These are phyloP conservation scores for Calephelis nemesis DNA, from an alignment of 1,140 invertebrate species.

Conservation along the genomic window DNA sequence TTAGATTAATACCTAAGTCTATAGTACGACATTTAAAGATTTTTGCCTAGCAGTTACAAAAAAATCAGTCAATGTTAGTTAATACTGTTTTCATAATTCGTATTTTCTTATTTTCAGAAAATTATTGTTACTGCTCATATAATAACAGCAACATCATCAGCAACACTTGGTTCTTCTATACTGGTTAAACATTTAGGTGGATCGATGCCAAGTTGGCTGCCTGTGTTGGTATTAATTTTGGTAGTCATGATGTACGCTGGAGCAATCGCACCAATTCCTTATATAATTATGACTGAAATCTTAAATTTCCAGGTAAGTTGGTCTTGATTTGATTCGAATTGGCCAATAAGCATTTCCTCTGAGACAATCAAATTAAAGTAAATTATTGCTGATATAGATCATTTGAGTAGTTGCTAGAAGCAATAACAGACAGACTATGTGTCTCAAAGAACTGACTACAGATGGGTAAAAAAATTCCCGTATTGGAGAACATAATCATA, in stretches of 20 bases:
- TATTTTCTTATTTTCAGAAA: neutral
- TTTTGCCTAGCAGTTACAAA: neutral
- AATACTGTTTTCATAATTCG: neutral
- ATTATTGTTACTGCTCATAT: neutral
- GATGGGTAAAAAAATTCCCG: too few species aligned
- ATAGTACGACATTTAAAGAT: too few species aligned
- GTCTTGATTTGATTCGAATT: neutral
- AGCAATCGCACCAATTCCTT: conserved; percentile 38
- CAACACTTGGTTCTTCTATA: conserved; percentile 4
- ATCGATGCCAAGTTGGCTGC: conserved; percentile 38
- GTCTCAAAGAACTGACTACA: too few species aligned
- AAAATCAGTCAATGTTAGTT: neutral
- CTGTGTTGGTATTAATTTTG: conserved; percentile 34
- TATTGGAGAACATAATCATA: too few species aligned
- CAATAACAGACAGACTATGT: too few species aligned
- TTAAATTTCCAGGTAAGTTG: conserved; percentile 42
- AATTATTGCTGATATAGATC: too few species aligned
- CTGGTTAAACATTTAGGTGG: conserved; percentile 32
- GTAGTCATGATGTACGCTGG: conserved; percentile 36
- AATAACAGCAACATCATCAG: neutral
- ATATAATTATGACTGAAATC: conserved; percentile 45
- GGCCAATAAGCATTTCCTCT: neutral
- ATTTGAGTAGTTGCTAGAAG: too few species aligned
- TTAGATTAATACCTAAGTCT: too few species aligned
- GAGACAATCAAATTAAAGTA: too few species aligned